phyloP scores from a whole-genome alignment of 1,140 invertebrate species.

The Drosophila funebris region DNA sequence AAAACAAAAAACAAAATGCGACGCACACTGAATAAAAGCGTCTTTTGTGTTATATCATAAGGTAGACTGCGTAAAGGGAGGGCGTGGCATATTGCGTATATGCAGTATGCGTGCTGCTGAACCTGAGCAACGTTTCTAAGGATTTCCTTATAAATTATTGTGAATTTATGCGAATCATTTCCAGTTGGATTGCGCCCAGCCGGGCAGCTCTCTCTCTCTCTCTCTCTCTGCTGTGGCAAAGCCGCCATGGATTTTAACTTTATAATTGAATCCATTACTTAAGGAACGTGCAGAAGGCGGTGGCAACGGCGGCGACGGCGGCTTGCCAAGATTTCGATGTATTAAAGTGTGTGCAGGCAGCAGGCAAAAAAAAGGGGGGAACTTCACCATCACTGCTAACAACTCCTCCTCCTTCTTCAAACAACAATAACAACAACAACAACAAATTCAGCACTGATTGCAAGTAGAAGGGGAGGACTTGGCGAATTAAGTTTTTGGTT shows the following conservation, averaged over 20 bases:
- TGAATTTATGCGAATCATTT: conserved; percentile 82
- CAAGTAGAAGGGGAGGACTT: background rate
- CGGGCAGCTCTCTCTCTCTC: background rate
- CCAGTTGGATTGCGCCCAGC: conserved; percentile 69
- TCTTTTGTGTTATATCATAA: conserved; percentile 25
- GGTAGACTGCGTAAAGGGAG: background rate
- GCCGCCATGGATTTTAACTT: conserved; percentile 78
- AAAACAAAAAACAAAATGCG: no score
- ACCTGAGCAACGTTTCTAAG: conserved; percentile 43
- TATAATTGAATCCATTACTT: conserved; percentile 82
- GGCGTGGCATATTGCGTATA: conserved; percentile 3
- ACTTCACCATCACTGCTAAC: background rate
- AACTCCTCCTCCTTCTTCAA: background rate
- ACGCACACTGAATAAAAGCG: conserved; percentile 45
- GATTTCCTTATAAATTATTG: conserved; percentile 82
- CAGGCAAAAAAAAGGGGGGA: background rate
- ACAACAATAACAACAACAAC: background rate
- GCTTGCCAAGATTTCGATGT: conserved; percentile 73
- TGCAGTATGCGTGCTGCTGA: background rate
- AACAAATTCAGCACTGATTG: conserved; percentile 43
- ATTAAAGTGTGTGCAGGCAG: conserved; percentile 68
- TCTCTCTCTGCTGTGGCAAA: conserved; percentile 17
- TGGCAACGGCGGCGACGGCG: conserved; percentile 47
- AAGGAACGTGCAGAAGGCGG: conserved; percentile 61
- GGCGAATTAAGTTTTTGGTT: conserved; percentile 76